Base-by-base conservation (phyloP, 2,888 invertebrate genomes). In the Caenorhabditis sp. region DNA sequence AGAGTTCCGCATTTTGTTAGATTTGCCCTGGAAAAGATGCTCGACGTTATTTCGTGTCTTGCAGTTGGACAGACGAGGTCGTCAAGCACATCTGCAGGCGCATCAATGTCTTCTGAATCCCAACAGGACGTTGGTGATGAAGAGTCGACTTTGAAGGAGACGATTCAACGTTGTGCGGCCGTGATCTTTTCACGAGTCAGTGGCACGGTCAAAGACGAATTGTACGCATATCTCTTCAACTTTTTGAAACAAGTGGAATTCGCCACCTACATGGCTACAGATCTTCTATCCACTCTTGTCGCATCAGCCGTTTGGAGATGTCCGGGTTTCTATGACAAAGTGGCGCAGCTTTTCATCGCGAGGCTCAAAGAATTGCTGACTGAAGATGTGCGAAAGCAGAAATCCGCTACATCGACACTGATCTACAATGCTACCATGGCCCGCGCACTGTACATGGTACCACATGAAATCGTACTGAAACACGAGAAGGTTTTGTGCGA, bases 351-450 rank as follows among this genome's bases (percentile, higher is more conserved):
- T 35, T 44, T 85, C 6, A 26, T 55, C 11, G 44, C 58, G 51
- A 80, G 80, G 22, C 56, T 84, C 32, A 78, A 78, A 40, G n/a
- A n/a, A 0, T 20, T 80, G 24, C 51, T 85, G 24, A 83, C 82
- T 13, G 83, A 80, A 11, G 83, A 85, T 11, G 70, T 79, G 0
- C 65, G 50, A 2, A 62, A 69, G 18, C 18, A 67, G 20, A 74
- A 67, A 50, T 76, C 56, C 22, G 61, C 80, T 2, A 37, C 77
- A 9, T 71, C 82, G 11, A 62, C 79, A 0, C 69, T 82, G 9
- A n/a, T 85, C 0, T 85, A 76, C 61, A 80, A 80, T 55, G 71
- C 74, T 13, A 69, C 78, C n/a, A 40, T 85, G 4, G 62, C 82
- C 15, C 62, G 65, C 0, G 47, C 77, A 1, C 22, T 82, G 0